Evolutionary conservation across 1,140 invertebrate genomes (phyloP).

Genomic region (Xylocopa sonorina): DNA sequence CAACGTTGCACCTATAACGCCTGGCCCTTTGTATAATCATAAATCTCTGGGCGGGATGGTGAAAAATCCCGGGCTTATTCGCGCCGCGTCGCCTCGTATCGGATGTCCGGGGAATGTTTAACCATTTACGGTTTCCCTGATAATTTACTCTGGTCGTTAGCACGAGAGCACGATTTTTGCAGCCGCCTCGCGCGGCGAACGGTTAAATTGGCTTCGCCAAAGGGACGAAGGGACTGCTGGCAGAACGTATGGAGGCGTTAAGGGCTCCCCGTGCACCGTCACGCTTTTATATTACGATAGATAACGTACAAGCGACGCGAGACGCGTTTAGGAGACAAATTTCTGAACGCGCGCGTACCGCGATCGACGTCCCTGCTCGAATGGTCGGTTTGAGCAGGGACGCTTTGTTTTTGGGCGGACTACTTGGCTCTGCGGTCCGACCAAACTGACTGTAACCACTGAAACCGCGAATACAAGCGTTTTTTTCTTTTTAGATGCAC

Average conservation of each 20-base stretch:
- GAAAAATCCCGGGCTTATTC: slow-evolving; percentile 38
- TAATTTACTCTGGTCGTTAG: slow-evolving; percentile 51
- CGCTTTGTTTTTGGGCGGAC: no score
- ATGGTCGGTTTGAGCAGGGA: no score
- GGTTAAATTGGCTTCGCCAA: background rate
- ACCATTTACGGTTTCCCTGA: slow-evolving; percentile 48
- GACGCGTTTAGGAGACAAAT: no score
- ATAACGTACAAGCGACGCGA: no score
- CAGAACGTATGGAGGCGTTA: background rate
- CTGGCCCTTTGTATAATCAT: slow-evolving; percentile 42
- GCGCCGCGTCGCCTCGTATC: slow-evolving; percentile 40
- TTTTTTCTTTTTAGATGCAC: no score
- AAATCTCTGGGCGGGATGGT: slow-evolving; percentile 22
- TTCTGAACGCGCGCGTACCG: no score
- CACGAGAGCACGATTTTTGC: slow-evolving; percentile 14
- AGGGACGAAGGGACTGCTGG: background rate
- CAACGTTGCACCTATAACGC: slow-evolving; percentile 41
- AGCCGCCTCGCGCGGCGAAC: background rate
- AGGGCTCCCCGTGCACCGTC: no score
- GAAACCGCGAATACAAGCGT: no score
- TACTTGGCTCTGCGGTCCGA: no score
- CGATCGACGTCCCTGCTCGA: no score
- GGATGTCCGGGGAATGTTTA: slow-evolving; percentile 47
- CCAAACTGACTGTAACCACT: no score
- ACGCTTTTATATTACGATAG: no score